Percentiles rank a stretch among this genome's conserved stretches.
Conservation (phyloP, 2,888 invertebrate genomes). For the Lamellibrachia satsuma region DNA sequence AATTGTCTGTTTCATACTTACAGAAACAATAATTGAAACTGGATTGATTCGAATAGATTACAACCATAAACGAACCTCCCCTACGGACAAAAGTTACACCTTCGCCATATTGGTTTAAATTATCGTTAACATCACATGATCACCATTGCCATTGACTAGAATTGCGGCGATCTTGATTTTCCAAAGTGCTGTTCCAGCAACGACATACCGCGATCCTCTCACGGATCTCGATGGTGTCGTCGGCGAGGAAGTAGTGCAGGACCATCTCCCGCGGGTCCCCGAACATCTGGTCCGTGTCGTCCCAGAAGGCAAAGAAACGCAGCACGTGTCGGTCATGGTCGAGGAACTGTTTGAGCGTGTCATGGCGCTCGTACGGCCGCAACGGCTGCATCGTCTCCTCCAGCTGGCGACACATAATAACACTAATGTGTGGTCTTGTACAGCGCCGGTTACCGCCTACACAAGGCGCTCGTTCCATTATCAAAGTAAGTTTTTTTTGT, state of each 20-base stretch:
- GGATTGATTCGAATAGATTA: too few species aligned
- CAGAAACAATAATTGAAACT: too few species aligned
- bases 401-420: conserved; percentile 48
- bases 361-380: conserved; percentile 65
- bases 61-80: too few species aligned
- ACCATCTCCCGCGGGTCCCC: conserved; percentile 82
- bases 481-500: too few species aligned
- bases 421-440: too few species aligned
- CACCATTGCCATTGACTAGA: background rate
- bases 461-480: too few species aligned
- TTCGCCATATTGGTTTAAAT: too few species aligned
- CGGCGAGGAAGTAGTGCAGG: conserved; percentile 84
- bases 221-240: conserved; percentile 88
- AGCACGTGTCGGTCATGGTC: conserved; percentile 78
- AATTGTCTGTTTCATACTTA: too few species aligned
- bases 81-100: too few species aligned
- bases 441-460: too few species aligned
- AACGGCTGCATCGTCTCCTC: conserved; percentile 65
- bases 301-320: conserved; percentile 89
- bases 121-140: background rate
- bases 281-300: conserved; percentile 80
- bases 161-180: background rate
- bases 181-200: background rate
- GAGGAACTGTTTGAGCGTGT: conserved; percentile 81
- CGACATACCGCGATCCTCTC: conserved; percentile 70